Conservation (phyloP, 1,140 invertebrate genomes). For the Papilio glaucus region DNA sequence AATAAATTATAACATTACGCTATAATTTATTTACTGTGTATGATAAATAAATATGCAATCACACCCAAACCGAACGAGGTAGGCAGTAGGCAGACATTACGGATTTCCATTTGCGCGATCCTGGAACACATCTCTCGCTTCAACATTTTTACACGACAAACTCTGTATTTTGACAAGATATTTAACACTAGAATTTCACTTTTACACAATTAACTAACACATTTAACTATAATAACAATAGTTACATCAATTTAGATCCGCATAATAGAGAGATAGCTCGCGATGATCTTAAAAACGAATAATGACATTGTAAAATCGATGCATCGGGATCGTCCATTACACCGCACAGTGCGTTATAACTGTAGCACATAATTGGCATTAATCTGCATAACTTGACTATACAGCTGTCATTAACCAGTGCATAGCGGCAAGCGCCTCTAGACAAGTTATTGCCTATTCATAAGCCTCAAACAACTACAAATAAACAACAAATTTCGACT, state of each 20-base stretch:
- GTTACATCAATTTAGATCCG: neutral
- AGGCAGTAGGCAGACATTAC: no score
- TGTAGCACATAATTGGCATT: slow-evolving; percentile 65
- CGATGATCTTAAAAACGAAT: neutral
- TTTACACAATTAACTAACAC: neutral
- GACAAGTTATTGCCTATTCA: slow-evolving; percentile 74
- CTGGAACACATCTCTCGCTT: no score
- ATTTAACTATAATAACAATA: neutral
- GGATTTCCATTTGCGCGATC: no score
- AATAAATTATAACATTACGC: no score
- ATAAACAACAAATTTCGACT: slow-evolving; percentile 2
- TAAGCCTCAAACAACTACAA: slow-evolving; percentile 49
- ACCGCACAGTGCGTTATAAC: slow-evolving; percentile 40
- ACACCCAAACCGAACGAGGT: no score
- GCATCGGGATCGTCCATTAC: slow-evolving; percentile 24
- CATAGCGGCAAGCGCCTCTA: slow-evolving; percentile 60
- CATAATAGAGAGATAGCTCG: neutral
- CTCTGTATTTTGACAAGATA: no score
- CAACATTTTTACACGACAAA: no score
- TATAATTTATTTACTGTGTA: no score
- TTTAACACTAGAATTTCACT: no score
- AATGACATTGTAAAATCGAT: slow-evolving; percentile 34
- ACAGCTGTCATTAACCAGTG: slow-evolving; percentile 73
- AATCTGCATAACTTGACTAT: slow-evolving; percentile 69
- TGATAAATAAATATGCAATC: no score